Base-by-base conservation (phyloP, 2,888 invertebrate genomes). In the Drosophila paranaensis region DNA sequence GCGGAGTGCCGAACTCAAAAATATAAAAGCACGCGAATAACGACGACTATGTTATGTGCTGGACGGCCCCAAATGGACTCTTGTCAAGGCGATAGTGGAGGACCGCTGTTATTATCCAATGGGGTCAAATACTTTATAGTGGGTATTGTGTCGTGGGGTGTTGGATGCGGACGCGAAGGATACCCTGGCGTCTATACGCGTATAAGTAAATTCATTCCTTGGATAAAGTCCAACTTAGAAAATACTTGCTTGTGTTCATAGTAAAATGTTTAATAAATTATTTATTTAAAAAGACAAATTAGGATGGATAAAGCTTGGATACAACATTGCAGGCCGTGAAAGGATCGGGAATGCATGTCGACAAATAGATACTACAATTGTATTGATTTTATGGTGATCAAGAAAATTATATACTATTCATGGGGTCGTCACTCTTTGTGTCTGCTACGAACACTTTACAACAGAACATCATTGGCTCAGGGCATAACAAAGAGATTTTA, bases 1-100 rank as follows among this genome's bases (percentile, higher is more conserved):
- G 93, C 94, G 3, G 97, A 97, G 91, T 97, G 97, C 90, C 94
- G 97, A 43, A 95, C 95, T 56, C 96, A 96, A 95, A 97, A 97
- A 92, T 97, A 97, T 90, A 94, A 96, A 66, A 96, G 97, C 0
- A 95, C 96, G 14, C 94, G 97, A 82, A 97, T 97, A 77, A 97
- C 97, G 10, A 94, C 95, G 62, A 97, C 96, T 88, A 97, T 97
- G 97, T 91, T 97, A 66, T 97, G 97, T 91, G 97, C 97, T 10
- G 97, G 97, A 14, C 94, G 95, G 74, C 96, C 96, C 3, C 94
- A 95, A 8, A 95, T 96, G 90, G 97, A 97, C 92, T 97, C 97
- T 0, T 97, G 97, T 87, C 97, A 97, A 93, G 97, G 97, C 0
- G 97, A 97, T 92, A 97, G 97, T 81, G 97, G 97, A 16, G 97